A percentile compares a stretch with the other conserved stretches of the same genome.
phyloP scores from a whole-genome alignment of 2,113 vertebrate genomes.

The Balaenoptera acutorostrata region DNA sequence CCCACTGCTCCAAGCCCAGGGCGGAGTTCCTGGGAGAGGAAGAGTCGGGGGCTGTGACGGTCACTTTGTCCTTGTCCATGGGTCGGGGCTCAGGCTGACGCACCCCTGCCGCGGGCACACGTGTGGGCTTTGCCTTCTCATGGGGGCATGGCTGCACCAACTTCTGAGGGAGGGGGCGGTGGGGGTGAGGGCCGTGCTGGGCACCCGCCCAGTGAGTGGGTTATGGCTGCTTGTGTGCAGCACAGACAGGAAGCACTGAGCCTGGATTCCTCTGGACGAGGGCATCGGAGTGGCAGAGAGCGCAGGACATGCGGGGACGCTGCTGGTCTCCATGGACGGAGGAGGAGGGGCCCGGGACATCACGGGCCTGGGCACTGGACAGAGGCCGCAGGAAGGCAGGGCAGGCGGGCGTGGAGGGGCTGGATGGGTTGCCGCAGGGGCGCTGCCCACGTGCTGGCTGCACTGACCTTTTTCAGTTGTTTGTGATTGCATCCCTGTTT shows the following conservation, averaged over 20 bases:
- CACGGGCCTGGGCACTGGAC: not conserved
- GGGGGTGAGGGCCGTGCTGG: not conserved
- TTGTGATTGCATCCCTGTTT: no score
- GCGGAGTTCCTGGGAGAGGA: not conserved
- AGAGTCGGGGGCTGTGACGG: not conserved
- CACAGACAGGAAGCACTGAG: not conserved
- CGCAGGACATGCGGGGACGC: not conserved
- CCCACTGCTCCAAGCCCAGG: not conserved
- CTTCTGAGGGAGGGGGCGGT: not conserved
- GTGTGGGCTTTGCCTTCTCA: no score
- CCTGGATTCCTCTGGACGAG: not conserved
- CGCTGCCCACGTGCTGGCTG: no score
- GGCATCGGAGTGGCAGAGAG: not conserved
- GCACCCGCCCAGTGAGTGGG: no score
- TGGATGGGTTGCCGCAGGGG: not conserved
- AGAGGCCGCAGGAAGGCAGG: not conserved
- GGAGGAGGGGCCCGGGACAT: no score
- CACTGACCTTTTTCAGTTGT: no score
- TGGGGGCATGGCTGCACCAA: no score
- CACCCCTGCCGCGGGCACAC: not conserved
- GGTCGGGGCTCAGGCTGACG: not conserved
- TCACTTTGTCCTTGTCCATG: not conserved
- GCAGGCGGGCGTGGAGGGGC: not conserved
- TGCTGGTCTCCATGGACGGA: no score
- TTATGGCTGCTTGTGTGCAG: no score